phyloP scores from a whole-genome alignment of 1,140 invertebrate species.

The Cyphomyrmex costatus region DNA sequence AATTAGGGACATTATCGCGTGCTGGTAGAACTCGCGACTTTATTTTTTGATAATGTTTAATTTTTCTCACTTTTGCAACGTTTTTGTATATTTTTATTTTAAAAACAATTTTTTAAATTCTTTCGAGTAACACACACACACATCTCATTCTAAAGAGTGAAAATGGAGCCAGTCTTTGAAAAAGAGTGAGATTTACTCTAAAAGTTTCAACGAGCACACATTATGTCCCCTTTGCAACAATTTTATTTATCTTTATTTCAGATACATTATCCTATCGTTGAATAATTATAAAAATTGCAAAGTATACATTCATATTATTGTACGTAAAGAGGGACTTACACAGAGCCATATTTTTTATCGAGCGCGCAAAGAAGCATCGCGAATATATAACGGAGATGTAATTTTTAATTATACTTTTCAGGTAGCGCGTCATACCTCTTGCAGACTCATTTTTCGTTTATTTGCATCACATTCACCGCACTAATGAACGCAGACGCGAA shows the following conservation, averaged over 20 bases:
- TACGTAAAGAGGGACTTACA: not conserved
- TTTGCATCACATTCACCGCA: constrained; percentile 51
- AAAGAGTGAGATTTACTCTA: too few species aligned
- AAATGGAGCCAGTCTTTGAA: too few species aligned
- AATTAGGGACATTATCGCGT: not conserved
- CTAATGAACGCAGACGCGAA: constrained; percentile 40
- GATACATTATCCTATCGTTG: not conserved
- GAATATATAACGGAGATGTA: not conserved
- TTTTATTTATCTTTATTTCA: not conserved
- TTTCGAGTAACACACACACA: too few species aligned
- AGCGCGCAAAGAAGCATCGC: not conserved
- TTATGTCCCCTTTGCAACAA: not conserved
- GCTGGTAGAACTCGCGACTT: not conserved
- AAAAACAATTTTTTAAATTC: too few species aligned
- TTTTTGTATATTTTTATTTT: not conserved
- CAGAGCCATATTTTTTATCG: not conserved
- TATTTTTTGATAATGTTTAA: not conserved
- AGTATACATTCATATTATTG: not conserved
- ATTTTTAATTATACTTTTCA: constrained; percentile 57
- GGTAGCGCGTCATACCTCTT: constrained; percentile 4
- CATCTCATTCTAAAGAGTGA: too few species aligned
- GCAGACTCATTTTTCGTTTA: constrained; percentile 48
- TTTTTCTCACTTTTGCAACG: not conserved
- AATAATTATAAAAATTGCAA: not conserved
- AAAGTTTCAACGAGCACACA: too few species aligned